Conservation (phyloP, 2,113 vertebrate species). For the Myotis davidii region DNA sequence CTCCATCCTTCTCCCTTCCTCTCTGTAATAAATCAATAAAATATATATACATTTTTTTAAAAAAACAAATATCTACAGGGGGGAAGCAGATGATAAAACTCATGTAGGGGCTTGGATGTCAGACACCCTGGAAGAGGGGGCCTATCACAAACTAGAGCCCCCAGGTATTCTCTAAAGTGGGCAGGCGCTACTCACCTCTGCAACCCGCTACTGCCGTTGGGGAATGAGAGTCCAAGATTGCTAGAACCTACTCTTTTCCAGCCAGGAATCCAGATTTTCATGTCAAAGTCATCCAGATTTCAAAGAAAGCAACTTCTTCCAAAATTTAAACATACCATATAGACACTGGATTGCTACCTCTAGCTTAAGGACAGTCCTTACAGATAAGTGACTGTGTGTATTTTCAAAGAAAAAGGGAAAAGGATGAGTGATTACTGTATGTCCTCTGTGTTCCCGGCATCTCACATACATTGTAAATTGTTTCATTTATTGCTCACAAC, state of each 20-base stretch:
- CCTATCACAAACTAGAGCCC: not conserved
- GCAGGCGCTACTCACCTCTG: not conserved
- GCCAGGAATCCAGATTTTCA: not conserved
- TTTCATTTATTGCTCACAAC: not conserved
- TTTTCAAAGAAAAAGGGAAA: not conserved
- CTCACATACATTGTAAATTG: not conserved
- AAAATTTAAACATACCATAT: not conserved
- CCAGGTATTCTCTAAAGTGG: not conserved
- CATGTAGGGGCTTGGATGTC: not conserved
- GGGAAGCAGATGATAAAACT: not conserved
- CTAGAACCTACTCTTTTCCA: not conserved
- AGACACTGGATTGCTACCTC: not conserved
- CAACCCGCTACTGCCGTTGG: too few relatives aligned
- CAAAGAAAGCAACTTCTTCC: not conserved
- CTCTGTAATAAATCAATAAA: too few relatives aligned
- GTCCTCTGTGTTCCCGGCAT: not conserved
- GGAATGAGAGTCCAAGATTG: not conserved
- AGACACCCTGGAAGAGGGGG: not conserved
- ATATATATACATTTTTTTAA: too few relatives aligned
- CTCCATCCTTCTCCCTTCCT: too few relatives aligned
- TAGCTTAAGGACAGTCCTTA: not conserved
- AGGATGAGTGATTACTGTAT: not conserved
- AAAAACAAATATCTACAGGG: not conserved
- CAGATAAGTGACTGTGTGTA: not conserved
- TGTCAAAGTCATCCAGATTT: not conserved